Conservation (phyloP, 2,113 vertebrate genomes). For the Pterophyllum scalare region DNA sequence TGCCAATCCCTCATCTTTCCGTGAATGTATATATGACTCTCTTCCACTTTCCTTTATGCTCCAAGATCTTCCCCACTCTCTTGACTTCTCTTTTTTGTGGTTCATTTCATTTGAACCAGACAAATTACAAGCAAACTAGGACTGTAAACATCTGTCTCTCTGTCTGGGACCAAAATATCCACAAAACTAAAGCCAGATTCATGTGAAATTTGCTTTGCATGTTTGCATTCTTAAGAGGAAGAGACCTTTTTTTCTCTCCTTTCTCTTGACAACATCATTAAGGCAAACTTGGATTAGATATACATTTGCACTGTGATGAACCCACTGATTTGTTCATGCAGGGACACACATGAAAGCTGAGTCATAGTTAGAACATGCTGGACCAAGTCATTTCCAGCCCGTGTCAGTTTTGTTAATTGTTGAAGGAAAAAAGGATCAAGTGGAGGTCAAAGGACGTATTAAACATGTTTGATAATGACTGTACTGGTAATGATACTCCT, state of each 20-base stretch:
- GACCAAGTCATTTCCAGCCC: not conserved
- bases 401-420: not conserved
- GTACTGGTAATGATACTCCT: not conserved
- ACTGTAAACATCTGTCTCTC: not conserved
- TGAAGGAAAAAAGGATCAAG: not conserved
- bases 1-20: not conserved
- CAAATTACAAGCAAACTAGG: not conserved
- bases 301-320: not conserved
- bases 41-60: not conserved
- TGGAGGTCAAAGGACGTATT: not conserved
- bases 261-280: not conserved
- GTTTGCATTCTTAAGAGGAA: not conserved
- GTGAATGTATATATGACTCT: not conserved
- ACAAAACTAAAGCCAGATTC: not conserved
- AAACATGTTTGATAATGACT: not conserved
- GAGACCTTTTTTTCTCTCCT: not conserved
- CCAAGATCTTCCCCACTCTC: not conserved
- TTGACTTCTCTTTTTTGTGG: slow-evolving; percentile 5
- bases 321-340: not conserved
- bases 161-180: slow-evolving; percentile 4
- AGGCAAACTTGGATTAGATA: not conserved
- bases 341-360: not conserved
- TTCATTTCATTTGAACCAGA: not conserved
- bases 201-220: not conserved
- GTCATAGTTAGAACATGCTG: not conserved